Evolutionary conservation across 1,140 invertebrate genomes (phyloP), one percentile per base, ranked within the genome.

Genomic region (Magallana angulata): DNA sequence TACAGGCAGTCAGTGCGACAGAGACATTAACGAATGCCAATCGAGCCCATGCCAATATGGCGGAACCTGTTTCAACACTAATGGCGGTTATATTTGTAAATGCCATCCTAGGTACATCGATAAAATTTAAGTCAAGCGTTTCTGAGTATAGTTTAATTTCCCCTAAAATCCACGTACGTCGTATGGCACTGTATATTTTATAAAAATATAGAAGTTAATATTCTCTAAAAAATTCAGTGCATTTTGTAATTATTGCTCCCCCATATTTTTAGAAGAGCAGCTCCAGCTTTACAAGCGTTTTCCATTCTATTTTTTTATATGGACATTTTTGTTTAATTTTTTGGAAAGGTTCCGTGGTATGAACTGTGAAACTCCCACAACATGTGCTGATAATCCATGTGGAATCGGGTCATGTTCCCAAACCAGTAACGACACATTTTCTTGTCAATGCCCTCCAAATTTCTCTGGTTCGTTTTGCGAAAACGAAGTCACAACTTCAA

Each of bases 311-410:
- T 11, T 80, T 80, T 80, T 14, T 3, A 48, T 36, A 80, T 56
- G 14, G 18, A 80, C 7, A 16, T 4, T 7, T 16, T n/a, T 64
- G 16, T 7, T 64, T 16, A n/a, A 9, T 48, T 48, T 48, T 48
- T 48, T 48, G 36, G 36, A 1, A 12, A 76, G 68, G 57, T 82
- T 57, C 18, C 57, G 81, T n/a, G 57, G 48, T 24, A 57, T 82
- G 81, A 82, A 82, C 18, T 82, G 81, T 82, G 57, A 82, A 82
- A 82, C 57, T 82, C 57, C 81, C n/a, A 82, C 48, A 57, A 82
- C 36, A n/a, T 82, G 81, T 24, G 18, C 5, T 2, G 81, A 82
- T n/a, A 82, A 82, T n/a, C 81, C 81, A 82, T 82, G 81, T 57
- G 6, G 16, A 18, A 57, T 57, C 57, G 48, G 48, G 18, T 24